Evolutionary conservation across 2,797 vertebrate species (phyloP).

Genomic region (Cirrhinus mrigala): DNA sequence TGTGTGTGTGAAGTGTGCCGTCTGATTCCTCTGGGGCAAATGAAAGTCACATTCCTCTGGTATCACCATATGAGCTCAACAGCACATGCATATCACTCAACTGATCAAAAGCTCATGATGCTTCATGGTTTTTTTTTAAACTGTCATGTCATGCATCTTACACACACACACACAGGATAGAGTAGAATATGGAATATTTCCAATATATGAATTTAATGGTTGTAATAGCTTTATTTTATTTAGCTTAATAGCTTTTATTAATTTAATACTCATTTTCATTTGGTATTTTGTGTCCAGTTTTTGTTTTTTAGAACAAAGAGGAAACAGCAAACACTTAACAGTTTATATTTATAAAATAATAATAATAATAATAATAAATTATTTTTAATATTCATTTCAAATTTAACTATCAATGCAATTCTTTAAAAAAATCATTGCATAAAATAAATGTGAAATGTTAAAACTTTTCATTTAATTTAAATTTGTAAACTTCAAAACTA

Average conservation of each 20-base stretch:
- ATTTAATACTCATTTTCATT: neutral
- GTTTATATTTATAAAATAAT: neutral
- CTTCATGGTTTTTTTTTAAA: neutral
- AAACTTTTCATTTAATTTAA: too few relatives aligned
- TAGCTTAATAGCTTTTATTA: neutral
- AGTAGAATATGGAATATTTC: neutral
- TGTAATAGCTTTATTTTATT: neutral
- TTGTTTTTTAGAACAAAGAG: neutral
- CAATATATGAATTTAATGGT: neutral
- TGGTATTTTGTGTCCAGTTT: neutral
- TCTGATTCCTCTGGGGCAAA: neutral
- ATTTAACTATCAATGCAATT: too few relatives aligned
- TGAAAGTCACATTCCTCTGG: constrained; percentile 22
- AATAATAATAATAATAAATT: too few relatives aligned
- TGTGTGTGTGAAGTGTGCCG: neutral
- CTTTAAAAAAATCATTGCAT: too few relatives aligned
- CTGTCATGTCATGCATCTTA: neutral
- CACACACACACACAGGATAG: neutral
- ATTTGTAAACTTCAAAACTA: too few relatives aligned
- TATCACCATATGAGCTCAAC: neutral
- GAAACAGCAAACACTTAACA: neutral
- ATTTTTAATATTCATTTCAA: too few relatives aligned
- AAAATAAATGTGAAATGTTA: too few relatives aligned
- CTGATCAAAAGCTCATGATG: neutral
- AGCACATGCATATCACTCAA: neutral